These are phyloP conservation scores for Megaustenia siamemsis DNA, from an alignment of 2,888 invertebrate species.

Conservation along the genomic window DNA sequence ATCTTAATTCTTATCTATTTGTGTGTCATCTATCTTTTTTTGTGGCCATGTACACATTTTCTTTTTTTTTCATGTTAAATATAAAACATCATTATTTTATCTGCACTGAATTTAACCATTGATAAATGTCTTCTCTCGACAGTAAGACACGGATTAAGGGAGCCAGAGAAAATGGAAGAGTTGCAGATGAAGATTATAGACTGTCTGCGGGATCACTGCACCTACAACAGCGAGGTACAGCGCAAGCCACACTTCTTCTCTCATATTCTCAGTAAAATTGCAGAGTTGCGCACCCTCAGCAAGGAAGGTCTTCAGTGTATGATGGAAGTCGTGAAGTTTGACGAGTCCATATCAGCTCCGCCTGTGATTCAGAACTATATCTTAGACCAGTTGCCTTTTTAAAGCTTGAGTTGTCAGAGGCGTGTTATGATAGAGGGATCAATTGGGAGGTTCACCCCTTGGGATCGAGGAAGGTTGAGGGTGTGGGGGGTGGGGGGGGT, in stretches of 20 bases:
- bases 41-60: no score
- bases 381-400: constrained; percentile 93
- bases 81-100: no score
- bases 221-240: constrained; percentile 92
- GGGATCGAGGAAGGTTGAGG: background rate
- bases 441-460: no score
- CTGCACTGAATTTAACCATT: no score
- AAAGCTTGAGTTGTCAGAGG: constrained; percentile 76
- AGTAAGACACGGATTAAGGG: constrained; percentile 95
- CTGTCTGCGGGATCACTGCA: constrained; percentile 96
- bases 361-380: constrained; percentile 96
- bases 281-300: constrained; percentile 93
- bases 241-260: constrained; percentile 96
- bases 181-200: constrained; percentile 98
- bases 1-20: no score
- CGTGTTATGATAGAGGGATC: no score
- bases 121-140: constrained; percentile 78
- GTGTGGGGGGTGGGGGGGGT: no score
- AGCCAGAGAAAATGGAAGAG: constrained; percentile 94
- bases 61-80: no score
- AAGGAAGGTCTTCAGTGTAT: constrained; percentile 96
- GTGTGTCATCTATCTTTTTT: no score
- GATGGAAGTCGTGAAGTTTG: constrained; percentile 91
- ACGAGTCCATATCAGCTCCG: constrained; percentile 94
- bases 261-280: constrained; percentile 92